Evolutionary conservation across 1,140 invertebrate genomes (phyloP), one percentile per base, ranked within the genome.

Genomic region (Lucilia sericata): DNA sequence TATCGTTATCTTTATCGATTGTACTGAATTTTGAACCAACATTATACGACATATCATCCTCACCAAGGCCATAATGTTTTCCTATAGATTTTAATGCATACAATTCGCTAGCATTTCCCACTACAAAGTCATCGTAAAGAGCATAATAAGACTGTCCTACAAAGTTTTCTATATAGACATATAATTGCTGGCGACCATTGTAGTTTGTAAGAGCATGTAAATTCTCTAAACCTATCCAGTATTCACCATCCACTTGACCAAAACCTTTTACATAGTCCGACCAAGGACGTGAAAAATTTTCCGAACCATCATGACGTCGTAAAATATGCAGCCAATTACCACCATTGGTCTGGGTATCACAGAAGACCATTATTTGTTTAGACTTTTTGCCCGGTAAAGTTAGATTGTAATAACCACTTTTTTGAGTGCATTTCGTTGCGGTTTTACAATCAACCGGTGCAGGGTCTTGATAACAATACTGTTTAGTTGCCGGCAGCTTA

Each of bases 171-270:
- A 76, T 76, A 76, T 76, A 42, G 1, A 76, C 34, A 76, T 76
- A 76, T 8, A 76, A 21, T n/a, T 76, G 21, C 74, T 76, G 74
- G 1, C 21, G 74, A 2, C 74, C 74, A 42, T 76, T 30, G 17
- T 42, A 42, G 30, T 76, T 76, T 0, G 74, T 76, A 5, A 76
- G 17, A 9, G 74, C 74, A 42, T 76, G 30, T n/a, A 76, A 17
- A 76, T 76, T 76, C 30, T 76, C 74, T 30, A 76, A 76, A 36
- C 74, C 74, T 42, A 76, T 76, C 74, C 74, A 76, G 30, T 76
- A 76, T 42, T 76, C 74, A 42, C 34, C 14, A 42, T 76, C 74
- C 13, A 76, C 74, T 0, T 14, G 2, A 10, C 74, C 74, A 76
- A 76, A 76, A n/a, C 74, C 74, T 17, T 76, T 76, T 2, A 76